phyloP scores from a whole-genome alignment of 1,140 invertebrate genomes.

The Saccostrea glomerata region DNA sequence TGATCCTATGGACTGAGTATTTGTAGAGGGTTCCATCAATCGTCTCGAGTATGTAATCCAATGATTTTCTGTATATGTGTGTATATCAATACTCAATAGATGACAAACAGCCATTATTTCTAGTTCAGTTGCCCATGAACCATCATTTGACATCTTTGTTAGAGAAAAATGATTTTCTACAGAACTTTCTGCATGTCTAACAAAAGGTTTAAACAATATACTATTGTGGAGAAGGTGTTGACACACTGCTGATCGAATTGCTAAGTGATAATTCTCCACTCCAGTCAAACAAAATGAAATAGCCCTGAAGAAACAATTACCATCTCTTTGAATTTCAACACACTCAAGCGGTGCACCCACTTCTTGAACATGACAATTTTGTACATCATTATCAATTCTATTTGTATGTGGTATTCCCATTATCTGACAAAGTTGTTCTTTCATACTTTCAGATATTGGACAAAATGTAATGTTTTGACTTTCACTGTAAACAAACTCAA shows the following conservation, averaged over 20 bases:
- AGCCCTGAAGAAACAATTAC: constrained; percentile 31
- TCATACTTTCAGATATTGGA: not conserved
- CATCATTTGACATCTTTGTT: not conserved
- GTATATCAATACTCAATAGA: not conserved
- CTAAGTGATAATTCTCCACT: not conserved
- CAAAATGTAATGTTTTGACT: not conserved
- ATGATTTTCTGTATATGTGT: not conserved
- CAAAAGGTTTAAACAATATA: constrained; percentile 1
- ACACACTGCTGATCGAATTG: not conserved
- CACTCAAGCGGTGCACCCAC: not conserved
- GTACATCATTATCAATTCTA: no score
- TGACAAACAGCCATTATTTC: not conserved
- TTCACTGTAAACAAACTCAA: not conserved
- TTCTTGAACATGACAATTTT: not conserved
- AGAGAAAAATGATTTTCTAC: not conserved
- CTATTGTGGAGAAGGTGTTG: not conserved
- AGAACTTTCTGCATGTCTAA: constrained; percentile 18
- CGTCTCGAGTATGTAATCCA: not conserved
- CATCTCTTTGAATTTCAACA: not conserved
- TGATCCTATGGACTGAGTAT: no score
- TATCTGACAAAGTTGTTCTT: not conserved
- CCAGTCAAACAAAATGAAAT: constrained; percentile 1
- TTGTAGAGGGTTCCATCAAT: not conserved
- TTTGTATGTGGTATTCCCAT: no score
- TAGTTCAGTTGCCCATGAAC: constrained; percentile 11